A percentile compares a stretch with the other conserved stretches of the same genome.
Evolutionary conservation across 2,113 vertebrate genomes (phyloP).

Genomic region (Condylura cristata): DNA sequence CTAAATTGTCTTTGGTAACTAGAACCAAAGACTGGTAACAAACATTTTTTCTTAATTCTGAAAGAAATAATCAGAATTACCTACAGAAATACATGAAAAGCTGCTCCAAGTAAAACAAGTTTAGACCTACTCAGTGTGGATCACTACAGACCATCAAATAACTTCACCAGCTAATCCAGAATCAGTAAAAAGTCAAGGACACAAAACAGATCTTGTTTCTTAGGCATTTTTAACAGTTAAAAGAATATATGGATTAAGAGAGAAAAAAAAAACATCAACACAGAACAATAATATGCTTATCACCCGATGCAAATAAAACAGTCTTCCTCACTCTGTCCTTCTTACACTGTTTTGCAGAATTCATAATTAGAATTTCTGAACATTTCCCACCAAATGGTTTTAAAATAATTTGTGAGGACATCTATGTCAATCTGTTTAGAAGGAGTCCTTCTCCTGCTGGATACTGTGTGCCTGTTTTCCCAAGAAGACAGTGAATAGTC

Average conservation of each 20-base stretch:
- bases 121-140: neutral
- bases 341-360: neutral
- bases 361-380: conserved; percentile 41
- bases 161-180: neutral
- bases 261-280: neutral
- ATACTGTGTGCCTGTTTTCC: neutral
- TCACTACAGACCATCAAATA: neutral
- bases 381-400: conserved; percentile 42
- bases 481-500: neutral
- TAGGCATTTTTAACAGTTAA: neutral
- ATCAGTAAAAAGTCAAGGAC: neutral
- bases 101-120: neutral
- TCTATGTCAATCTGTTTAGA: neutral
- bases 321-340: neutral
- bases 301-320: neutral
- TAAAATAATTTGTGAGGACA: conserved; percentile 37
- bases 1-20: conserved; percentile 4
- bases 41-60: conserved; percentile 45
- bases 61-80: conserved; percentile 1
- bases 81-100: conserved; percentile 41
- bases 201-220: neutral
- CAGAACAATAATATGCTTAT: no score
- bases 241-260: neutral
- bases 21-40: conserved; percentile 21
- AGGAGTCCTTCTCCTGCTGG: neutral